phyloP scores from a whole-genome alignment of 2,888 invertebrate genomes.

The Morpho achilles region DNA sequence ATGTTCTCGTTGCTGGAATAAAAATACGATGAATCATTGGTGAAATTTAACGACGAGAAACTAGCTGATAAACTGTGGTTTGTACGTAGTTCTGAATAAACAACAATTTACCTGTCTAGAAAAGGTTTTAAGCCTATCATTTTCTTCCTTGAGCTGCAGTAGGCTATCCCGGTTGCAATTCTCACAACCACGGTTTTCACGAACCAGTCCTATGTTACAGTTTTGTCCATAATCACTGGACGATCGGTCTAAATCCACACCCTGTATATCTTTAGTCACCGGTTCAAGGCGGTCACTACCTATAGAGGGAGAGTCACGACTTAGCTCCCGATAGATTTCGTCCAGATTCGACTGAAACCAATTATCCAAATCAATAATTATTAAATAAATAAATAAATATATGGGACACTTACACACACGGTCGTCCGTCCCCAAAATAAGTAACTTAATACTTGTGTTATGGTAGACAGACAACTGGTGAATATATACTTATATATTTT shows the following conservation, averaged over 20 bases:
- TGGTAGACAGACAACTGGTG: no score
- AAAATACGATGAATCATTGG: neutral
- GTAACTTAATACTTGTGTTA: no score
- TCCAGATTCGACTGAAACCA: constrained; percentile 32
- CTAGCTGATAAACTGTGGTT: no score
- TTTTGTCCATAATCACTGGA: constrained; percentile 22
- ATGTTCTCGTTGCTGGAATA: constrained; percentile 46
- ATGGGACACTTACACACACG: no score
- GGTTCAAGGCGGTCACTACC: neutral
- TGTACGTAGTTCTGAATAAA: neutral
- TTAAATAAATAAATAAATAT: no score
- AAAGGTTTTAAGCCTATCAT: constrained; percentile 46
- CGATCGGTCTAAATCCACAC: constrained; percentile 1
- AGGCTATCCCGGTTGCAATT: constrained; percentile 30
- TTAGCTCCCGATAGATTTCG: constrained; percentile 9
- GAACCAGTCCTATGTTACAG: constrained; percentile 12
- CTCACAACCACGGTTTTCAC: constrained; percentile 24
- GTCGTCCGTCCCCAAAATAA: no score
- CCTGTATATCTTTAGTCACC: neutral
- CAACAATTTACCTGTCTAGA: constrained; percentile 49
- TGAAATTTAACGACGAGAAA: no score
- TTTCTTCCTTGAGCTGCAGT: constrained; percentile 48
- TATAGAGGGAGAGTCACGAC: neutral
- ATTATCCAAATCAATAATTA: no score
- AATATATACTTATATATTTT: no score